phyloP scores from a whole-genome alignment of 2,113 vertebrate species.

The Limnothrissa miodon region DNA sequence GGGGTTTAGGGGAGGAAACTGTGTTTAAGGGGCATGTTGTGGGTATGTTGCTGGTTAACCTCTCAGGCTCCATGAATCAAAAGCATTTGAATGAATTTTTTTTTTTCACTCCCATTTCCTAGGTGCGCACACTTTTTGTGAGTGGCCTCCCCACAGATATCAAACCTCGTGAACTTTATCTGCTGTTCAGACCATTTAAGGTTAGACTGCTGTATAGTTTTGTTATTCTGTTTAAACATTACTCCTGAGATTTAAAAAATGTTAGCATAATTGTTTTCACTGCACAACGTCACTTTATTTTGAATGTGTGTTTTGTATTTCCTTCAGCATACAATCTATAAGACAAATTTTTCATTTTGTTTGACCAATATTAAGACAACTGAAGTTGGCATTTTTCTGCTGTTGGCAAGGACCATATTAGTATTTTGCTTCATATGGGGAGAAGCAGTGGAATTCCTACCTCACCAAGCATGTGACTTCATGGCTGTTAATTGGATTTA shows the following conservation, averaged over 20 bases:
- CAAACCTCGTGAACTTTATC: conserved; percentile 95
- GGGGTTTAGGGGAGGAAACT: neutral
- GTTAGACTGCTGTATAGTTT: conserved; percentile 60
- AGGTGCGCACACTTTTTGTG: conserved; percentile 90
- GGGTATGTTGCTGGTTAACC: neutral
- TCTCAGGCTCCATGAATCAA: neutral
- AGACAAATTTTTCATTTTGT: neutral
- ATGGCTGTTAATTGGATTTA: conserved; percentile 65
- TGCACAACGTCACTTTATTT: neutral
- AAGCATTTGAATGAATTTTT: neutral
- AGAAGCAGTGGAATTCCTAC: conserved; percentile 50
- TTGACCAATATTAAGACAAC: neutral
- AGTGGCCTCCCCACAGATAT: conserved; percentile 96
- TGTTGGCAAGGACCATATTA: neutral
- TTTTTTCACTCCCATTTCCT: conserved; percentile 13
- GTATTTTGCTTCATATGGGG: conserved; percentile 39
- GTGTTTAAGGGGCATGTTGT: neutral
- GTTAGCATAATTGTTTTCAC: neutral
- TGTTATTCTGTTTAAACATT: neutral
- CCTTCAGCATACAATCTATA: neutral
- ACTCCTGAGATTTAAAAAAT: neutral
- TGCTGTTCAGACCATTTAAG: conserved; percentile 97
- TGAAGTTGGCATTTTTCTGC: neutral
- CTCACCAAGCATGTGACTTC: conserved; percentile 64
- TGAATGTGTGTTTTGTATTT: neutral